phyloP scores from a whole-genome alignment of 2,888 invertebrate genomes.

The Drosophila eohydei region DNA sequence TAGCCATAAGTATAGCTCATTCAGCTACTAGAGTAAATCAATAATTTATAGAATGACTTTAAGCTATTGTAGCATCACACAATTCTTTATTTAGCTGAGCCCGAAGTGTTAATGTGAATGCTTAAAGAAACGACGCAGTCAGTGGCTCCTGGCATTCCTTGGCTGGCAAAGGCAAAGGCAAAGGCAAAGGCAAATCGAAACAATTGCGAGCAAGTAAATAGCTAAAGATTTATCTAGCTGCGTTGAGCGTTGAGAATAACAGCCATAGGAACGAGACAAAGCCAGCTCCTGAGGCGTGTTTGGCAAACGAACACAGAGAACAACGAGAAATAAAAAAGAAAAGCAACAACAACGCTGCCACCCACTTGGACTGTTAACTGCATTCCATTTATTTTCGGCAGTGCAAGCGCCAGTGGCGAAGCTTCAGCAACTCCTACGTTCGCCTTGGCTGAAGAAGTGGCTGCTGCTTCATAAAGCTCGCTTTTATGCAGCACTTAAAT shows the following conservation, averaged over 20 bases:
- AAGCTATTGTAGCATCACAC: constrained; percentile 51
- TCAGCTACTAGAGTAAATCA: constrained; percentile 49
- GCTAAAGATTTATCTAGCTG: constrained; percentile 70
- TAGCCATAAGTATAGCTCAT: not conserved
- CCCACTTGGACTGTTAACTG: constrained; percentile 53
- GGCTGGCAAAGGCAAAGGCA: constrained; percentile 25
- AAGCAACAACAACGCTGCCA: not conserved
- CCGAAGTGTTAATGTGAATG: constrained; percentile 52
- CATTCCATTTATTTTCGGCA: constrained; percentile 68
- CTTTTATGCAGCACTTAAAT: constrained; percentile 77
- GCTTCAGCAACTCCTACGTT: not conserved
- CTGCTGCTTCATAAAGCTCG: constrained; percentile 58
- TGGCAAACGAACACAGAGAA: constrained; percentile 8
- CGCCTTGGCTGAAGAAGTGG: not conserved
- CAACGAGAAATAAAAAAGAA: not conserved
- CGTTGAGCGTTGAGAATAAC: constrained; percentile 35
- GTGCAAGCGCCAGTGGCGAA: constrained; percentile 29
- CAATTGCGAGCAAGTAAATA: constrained; percentile 50
- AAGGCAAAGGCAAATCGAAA: constrained; percentile 19
- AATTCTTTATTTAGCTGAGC: constrained; percentile 65
- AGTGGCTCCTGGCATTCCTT: constrained; percentile 15
- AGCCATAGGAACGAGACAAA: constrained; percentile 20
- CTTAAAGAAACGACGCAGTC: constrained; percentile 57
- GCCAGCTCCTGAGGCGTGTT: constrained; percentile 37
- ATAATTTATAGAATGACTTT: constrained; percentile 69